phyloP scores from a whole-genome alignment of 2,888 invertebrate genomes.

The Doris montereyensis region DNA sequence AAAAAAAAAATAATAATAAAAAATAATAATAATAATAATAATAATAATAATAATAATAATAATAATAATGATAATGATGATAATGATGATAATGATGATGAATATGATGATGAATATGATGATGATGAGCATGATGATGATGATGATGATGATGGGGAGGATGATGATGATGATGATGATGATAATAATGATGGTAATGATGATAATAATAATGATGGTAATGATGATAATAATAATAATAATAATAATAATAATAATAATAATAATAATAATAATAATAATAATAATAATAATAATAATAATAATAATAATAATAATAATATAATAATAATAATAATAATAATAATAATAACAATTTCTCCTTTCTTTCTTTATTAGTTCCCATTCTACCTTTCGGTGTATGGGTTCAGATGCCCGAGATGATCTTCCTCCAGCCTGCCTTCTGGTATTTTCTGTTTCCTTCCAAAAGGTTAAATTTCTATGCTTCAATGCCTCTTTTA shows the following conservation, averaged over 20 bases:
- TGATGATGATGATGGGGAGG: not conserved
- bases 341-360: not conserved
- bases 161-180: not conserved
- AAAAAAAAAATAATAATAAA: too few species aligned
- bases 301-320: not conserved
- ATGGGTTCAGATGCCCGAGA: too few species aligned
- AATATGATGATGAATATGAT: not conserved
- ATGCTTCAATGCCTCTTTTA: too few species aligned
- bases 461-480: too few species aligned
- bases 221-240: not conserved
- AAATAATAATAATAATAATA: not conserved
- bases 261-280: not conserved
- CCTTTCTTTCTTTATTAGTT: too few species aligned
- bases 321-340: not conserved
- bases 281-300: not conserved
- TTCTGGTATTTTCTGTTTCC: too few species aligned
- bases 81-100: constrained; percentile 4
- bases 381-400: too few species aligned
- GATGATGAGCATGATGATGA: not conserved
- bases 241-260: constrained; percentile 1
- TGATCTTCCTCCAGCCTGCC: too few species aligned
- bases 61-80: constrained; percentile 7
- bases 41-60: not conserved
- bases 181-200: not conserved
- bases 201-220: not conserved